Base-by-base conservation (phyloP, 1,140 invertebrate genomes). In the Meloidogyne hapla region DNA sequence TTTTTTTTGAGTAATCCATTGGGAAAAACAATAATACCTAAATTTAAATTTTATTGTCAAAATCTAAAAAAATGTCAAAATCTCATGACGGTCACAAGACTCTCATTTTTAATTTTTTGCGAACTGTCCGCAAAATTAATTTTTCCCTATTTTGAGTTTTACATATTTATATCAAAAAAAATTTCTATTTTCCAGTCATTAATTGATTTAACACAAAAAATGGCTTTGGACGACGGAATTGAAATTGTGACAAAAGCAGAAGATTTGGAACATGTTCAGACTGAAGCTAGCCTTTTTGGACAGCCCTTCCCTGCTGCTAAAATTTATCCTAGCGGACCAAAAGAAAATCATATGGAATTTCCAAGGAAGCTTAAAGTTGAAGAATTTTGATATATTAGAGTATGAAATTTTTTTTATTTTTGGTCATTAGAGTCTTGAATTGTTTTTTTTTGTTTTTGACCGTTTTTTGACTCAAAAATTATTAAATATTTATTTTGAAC, bases 171-270 rank as follows among this genome's bases (percentile, higher is more conserved):
- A 63, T 62, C 15, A 79, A 8, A 33, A n/a, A n/a, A n/a, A n/a
- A 10, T 28, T 38, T 21, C n/a, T 23, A 13, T 62, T 80, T 77
- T 85, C 28, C 26, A 84, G 84, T 81, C 76, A 23, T 61, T 85
- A 9, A 84, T 85, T 2, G 69, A 79, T 23, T 73, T 85, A n/a
- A 76, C 84, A 13, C 84, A 85, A 70, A 77, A 81, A 67, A 80
- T 85, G 75, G 77, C 79, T 21, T 12, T 78, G 1, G 45, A 77
- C 23, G 80, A 86, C 23, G 85, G 81, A 21, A 64, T 69, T 62
- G 9, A 28, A 23, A 71, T 86, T 13, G 45, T 77, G 40, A 48
- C 73, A n/a, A 77, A 75, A 42, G 38, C 71, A 15, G 74, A 76
- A 6, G 79, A 79, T 23, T 48, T 74, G 28, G 72, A 81, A 33